Percentiles rank a stretch among this genome's conserved stretches.
Conservation (phyloP, 2,888 invertebrate species). For the Drosophila imparisetae region DNA sequence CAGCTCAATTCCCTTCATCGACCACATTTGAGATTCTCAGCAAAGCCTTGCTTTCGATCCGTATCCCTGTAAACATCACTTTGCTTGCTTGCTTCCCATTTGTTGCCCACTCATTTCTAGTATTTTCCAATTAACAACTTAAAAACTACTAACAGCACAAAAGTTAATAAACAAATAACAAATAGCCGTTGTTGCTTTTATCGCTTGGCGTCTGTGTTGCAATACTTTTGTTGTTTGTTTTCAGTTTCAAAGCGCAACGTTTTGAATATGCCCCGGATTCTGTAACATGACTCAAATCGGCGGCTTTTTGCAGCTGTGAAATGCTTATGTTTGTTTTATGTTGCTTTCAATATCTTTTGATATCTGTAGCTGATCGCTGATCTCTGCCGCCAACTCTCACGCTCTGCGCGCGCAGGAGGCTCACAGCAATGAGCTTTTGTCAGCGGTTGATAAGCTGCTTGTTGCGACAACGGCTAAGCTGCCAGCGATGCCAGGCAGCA, state of each 20-base stretch:
- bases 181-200: not conserved
- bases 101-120: not conserved
- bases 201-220: not conserved
- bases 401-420: not conserved
- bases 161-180: not conserved
- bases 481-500: not conserved
- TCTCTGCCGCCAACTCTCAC: not conserved
- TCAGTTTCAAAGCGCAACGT: not conserved
- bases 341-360: not conserved
- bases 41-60: not conserved
- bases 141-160: not conserved
- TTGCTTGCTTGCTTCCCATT: not conserved
- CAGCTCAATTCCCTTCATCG: not conserved
- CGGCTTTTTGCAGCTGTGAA: not conserved
- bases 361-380: not conserved
- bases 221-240: not conserved
- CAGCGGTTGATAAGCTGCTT: slow-evolving; percentile 65
- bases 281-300: too few species aligned
- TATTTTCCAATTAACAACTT: not conserved
- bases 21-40: not conserved
- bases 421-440: slow-evolving; percentile 10
- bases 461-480: slow-evolving; percentile 72
- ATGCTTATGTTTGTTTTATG: not conserved
- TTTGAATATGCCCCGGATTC: not conserved
- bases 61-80: not conserved